Conservation (phyloP, 2,113 vertebrate species). For the Aptenodytes forsteri region DNA sequence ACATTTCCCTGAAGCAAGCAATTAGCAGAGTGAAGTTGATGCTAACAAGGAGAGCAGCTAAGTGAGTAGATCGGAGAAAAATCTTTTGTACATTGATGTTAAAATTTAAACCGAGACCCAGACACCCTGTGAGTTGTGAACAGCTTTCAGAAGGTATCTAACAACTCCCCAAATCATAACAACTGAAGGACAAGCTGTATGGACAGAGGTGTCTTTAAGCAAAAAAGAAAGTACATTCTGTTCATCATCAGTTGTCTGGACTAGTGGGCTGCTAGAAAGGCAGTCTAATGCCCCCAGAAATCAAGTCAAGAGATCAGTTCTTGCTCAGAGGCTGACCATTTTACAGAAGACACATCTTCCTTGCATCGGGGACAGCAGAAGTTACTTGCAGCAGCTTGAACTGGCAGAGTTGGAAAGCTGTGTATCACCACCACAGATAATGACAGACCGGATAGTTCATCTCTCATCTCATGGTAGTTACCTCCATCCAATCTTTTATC, state of each 20-base stretch:
- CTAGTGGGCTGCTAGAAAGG: not conserved
- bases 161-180: not conserved
- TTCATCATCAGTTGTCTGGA: not conserved
- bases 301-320: not conserved
- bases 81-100: not conserved
- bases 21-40: not conserved
- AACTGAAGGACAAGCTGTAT: not conserved
- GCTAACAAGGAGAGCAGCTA: not conserved
- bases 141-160: not conserved
- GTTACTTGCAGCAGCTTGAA: not conserved
- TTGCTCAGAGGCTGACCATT: not conserved
- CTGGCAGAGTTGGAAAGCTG: not conserved
- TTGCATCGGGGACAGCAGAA: not conserved
- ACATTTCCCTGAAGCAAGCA: conserved; percentile 12
- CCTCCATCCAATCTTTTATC: not conserved
- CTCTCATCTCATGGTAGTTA: not conserved
- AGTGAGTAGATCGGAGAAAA: not conserved
- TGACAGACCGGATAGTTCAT: accelerated
- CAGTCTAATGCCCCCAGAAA: not conserved
- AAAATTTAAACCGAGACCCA: not conserved
- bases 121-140: not conserved
- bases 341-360: not conserved
- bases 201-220: not conserved
- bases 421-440: not conserved
- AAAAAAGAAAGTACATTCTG: not conserved